Evolutionary conservation across 2,888 invertebrate species (phyloP).

Genomic region (Meiosimyza platycephala): DNA sequence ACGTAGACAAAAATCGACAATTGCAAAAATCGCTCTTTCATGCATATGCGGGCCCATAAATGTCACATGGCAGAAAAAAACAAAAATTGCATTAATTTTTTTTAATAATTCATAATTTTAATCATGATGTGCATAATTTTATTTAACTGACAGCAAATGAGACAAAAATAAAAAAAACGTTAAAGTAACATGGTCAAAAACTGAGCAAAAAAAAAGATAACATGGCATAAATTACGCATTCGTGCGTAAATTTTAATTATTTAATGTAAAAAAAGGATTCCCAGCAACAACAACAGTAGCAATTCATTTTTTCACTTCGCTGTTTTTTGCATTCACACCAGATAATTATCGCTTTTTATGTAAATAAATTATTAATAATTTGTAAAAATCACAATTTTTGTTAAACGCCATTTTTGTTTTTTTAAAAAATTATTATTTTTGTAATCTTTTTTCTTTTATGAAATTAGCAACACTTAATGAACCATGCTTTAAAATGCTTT

Average conservation of each 20-base stretch:
- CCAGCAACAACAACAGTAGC: too few species aligned
- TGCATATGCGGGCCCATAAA: not conserved
- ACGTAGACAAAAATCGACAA: too few species aligned
- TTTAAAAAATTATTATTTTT: not conserved
- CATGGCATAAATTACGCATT: not conserved
- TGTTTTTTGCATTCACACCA: not conserved
- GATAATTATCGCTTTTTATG: constrained; percentile 16
- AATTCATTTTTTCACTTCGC: too few species aligned
- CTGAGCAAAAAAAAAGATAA: not conserved
- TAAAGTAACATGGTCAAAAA: not conserved
- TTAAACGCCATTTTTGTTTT: not conserved
- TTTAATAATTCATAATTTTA: not conserved
- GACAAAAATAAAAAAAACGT: too few species aligned
- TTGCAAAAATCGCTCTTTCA: not conserved
- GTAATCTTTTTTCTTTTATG: not conserved
- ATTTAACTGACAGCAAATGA: too few species aligned
- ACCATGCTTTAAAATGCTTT: constrained; percentile 14
- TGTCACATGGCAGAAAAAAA: not conserved
- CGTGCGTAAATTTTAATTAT: not conserved
- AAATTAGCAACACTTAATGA: constrained; percentile 27
- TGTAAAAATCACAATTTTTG: not conserved
- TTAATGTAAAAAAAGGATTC: not conserved
- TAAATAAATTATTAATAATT: constrained; percentile 13
- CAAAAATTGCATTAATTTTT: not conserved
- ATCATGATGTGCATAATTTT: not conserved